Evolutionary conservation across 2,888 invertebrate genomes (phyloP).

Genomic region (Phaedon cochleariae): DNA sequence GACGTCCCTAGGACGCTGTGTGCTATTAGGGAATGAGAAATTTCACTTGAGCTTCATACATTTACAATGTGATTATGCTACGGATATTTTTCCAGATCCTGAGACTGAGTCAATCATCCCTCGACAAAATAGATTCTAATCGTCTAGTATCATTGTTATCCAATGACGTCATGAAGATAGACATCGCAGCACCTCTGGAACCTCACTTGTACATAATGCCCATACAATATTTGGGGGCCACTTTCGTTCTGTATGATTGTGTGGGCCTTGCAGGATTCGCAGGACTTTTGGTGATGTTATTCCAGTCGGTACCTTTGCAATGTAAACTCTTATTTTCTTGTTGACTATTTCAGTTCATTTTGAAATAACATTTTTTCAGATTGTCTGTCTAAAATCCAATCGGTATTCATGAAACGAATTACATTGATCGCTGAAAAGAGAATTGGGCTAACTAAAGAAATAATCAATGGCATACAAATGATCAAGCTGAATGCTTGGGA

Average conservation of each 20-base stretch:
- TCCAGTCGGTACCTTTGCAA: slow-evolving; percentile 65
- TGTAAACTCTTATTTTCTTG: slow-evolving; percentile 51
- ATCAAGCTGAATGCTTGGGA: slow-evolving; percentile 86
- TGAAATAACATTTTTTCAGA: slow-evolving; percentile 50
- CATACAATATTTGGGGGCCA: slow-evolving; percentile 72
- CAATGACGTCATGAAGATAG: slow-evolving; percentile 85
- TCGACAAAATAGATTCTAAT: slow-evolving; percentile 83
- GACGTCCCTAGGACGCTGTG: too few relatives aligned
- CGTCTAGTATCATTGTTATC: slow-evolving; percentile 85
- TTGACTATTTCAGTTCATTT: neutral
- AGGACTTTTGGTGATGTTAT: slow-evolving; percentile 68
- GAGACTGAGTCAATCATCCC: slow-evolving; percentile 71
- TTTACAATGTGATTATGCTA: too few relatives aligned
- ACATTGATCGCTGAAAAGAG: slow-evolving; percentile 69
- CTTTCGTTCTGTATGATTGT: slow-evolving; percentile 66
- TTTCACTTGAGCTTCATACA: too few relatives aligned
- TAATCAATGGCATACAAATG: slow-evolving; percentile 75
- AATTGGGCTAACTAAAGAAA: slow-evolving; percentile 77
- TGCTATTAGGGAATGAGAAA: too few relatives aligned
- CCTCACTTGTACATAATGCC: slow-evolving; percentile 86
- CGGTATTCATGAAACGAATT: slow-evolving; percentile 61
- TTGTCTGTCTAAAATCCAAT: slow-evolving; percentile 61
- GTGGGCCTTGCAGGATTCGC: slow-evolving; percentile 67
- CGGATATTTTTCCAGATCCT: slow-evolving; percentile 64
- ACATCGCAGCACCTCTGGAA: slow-evolving; percentile 73